Base-by-base conservation (phyloP, 2,797 vertebrate genomes). In the Eulemur coronatus region DNA sequence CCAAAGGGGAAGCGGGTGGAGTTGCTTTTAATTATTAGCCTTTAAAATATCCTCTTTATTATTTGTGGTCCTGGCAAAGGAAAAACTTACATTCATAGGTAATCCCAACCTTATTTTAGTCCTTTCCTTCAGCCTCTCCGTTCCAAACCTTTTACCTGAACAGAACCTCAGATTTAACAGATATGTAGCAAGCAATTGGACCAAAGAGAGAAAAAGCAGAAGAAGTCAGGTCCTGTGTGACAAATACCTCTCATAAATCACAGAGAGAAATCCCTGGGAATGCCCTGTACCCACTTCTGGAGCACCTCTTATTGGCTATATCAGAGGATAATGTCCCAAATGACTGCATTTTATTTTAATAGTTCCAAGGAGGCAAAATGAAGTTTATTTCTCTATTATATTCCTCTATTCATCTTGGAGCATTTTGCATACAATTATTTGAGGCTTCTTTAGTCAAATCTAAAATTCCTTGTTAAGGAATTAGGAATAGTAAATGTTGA, bases 31-130 rank as follows among this genome's bases (percentile, higher is more conserved):
- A 94, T 89, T 94, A 96, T 96, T 97, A 96, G 92, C 96, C 63
- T 96, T 93, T 59, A 89, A 97, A 96, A 96, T 94, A 78, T 33
- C 85, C 12, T 97, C 57, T 97, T 97, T 69, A 72, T 79, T 97
- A 76, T 90, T 95, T 92, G 92, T 94, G 78, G 91, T 86, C 57
- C 43, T 63, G 57, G 43, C 70, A 94, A 96, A 94, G 85, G 63
- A 75, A 86, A 84, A 95, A 86, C 78, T 93, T 95, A 22, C 41
- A 17, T 57, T 92, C 22, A 11, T 57, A 86, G 50, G 35, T 79
- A 48, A 92, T 84, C 5, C 75, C 63, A 67, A 30, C 67, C 17
- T 93, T 79, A 79, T 81, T 92, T 96, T 73, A 75, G 35, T 86
- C n/a, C 14, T 93, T 78, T 72, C 67, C 48, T 97, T 87, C 22